A percentile compares a stretch with the other conserved stretches of the same genome.
Evolutionary conservation across 2,888 invertebrate species (phyloP).

Genomic region (Cistogaster globosa): DNA sequence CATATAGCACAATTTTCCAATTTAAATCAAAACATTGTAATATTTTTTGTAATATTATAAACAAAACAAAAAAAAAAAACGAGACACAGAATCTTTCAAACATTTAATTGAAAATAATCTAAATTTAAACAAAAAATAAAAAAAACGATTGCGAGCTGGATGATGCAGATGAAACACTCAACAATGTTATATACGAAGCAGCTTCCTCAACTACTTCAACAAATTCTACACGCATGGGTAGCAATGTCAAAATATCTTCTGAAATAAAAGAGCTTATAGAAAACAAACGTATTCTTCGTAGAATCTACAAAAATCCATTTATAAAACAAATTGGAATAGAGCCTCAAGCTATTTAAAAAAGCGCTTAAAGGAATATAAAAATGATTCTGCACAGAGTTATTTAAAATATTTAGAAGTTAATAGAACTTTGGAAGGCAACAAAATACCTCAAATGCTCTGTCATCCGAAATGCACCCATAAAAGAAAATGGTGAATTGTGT

Average conservation of each 20-base stretch:
- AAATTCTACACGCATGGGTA: too few species aligned
- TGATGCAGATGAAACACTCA: slow-evolving; percentile 6
- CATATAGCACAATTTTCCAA: slow-evolving; percentile 1
- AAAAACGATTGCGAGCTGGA: too few species aligned
- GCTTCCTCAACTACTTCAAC: too few species aligned
- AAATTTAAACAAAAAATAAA: too few species aligned
- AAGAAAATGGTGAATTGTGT: slow-evolving; percentile 9
- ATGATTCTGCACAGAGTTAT: slow-evolving; percentile 5
- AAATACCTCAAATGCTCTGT: slow-evolving; percentile 5
- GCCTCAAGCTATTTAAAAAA: slow-evolving; percentile 1
- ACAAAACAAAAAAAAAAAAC: too few species aligned
- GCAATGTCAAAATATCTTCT: too few species aligned
- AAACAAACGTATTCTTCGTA: slow-evolving; percentile 10
- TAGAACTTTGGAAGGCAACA: slow-evolving; percentile 11
- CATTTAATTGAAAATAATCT: too few species aligned
- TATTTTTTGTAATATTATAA: too few species aligned
- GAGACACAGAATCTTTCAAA: too few species aligned
- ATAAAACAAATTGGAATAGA: slow-evolving; percentile 5
- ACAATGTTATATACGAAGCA: slow-evolving; percentile 4
- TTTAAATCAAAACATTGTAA: slow-evolving; percentile 1
- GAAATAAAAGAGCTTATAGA: slow-evolving; percentile 7
- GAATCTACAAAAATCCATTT: background rate
- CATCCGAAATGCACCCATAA: slow-evolving; percentile 5
- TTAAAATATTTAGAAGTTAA: background rate
- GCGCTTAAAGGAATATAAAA: slow-evolving; percentile 13